Evolutionary conservation across 2,113 vertebrate species (phyloP).

Genomic region (Chaetorhynchus papuensis): DNA sequence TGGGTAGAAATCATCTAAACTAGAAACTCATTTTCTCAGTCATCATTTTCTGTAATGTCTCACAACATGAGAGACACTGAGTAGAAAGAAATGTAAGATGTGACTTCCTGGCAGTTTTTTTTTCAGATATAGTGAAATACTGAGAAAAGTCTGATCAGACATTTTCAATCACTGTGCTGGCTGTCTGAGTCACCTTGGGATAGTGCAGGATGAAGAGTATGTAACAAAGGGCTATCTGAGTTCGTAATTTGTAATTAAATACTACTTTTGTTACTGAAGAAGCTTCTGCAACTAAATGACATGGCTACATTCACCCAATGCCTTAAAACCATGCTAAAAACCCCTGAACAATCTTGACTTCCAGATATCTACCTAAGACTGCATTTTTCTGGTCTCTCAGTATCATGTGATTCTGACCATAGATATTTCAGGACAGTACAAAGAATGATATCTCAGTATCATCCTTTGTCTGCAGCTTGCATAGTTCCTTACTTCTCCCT

Average conservation of each 20-base stretch:
- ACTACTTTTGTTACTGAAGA: neutral
- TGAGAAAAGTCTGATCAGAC: neutral
- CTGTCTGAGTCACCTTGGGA: neutral
- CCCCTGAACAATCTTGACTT: neutral
- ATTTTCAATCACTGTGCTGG: neutral
- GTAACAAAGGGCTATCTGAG: neutral
- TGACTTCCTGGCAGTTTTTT: neutral
- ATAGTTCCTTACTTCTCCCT: neutral
- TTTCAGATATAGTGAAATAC: neutral
- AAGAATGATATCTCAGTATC: neutral
- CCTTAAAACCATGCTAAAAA: neutral
- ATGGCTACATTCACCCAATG: neutral
- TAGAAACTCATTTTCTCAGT: slow-evolving; percentile 13
- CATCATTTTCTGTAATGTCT: slow-evolving; percentile 25
- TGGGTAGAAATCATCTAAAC: slow-evolving; percentile 19
- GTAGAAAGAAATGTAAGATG: neutral
- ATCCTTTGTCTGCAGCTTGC: neutral
- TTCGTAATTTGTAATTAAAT: neutral
- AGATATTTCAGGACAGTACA: too few relatives aligned
- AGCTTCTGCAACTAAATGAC: neutral
- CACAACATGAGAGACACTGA: neutral
- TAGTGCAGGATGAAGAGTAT: neutral
- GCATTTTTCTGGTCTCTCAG: neutral
- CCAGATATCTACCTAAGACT: neutral
- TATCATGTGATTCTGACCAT: neutral